phyloP scores from a whole-genome alignment of 2,797 vertebrate species.

The Acomys russatus region DNA sequence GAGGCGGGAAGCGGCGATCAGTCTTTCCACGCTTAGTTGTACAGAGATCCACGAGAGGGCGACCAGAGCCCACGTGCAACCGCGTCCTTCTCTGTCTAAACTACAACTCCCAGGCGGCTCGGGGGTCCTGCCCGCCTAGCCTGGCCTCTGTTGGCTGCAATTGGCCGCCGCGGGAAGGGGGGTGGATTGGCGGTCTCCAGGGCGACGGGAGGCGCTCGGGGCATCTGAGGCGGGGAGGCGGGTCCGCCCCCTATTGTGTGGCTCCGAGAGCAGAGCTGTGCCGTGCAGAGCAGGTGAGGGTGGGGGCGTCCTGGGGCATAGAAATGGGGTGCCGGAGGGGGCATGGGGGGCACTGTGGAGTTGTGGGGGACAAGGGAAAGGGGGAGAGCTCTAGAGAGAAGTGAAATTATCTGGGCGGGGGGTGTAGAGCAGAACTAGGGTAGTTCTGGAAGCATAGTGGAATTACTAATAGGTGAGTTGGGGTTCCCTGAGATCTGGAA shows the following conservation, averaged over 20 bases:
- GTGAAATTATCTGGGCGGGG: constrained; percentile 44
- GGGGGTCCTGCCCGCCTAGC: constrained; percentile 65
- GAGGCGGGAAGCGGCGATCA: not conserved
- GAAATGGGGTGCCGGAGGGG: constrained; percentile 25
- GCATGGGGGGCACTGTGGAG: not conserved
- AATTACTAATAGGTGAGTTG: constrained; percentile 23
- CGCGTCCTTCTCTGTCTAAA: constrained; percentile 29
- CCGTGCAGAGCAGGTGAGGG: constrained; percentile 79
- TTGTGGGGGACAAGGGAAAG: not conserved
- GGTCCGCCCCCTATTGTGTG: constrained; percentile 85
- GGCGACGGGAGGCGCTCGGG: constrained; percentile 84
- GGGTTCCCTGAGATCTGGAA: not conserved
- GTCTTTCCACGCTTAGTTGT: not conserved
- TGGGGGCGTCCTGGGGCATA: constrained; percentile 41
- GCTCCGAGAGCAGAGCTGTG: constrained; percentile 66
- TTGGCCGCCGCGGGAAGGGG: constrained; percentile 65
- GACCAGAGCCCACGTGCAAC: constrained; percentile 74
- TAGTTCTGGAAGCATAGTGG: constrained; percentile 67
- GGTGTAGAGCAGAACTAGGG: constrained; percentile 35
- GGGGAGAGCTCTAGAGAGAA: constrained; percentile 16
- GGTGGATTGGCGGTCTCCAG: constrained; percentile 82
- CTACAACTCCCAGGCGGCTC: constrained; percentile 80
- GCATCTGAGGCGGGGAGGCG: constrained; percentile 75
- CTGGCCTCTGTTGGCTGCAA: constrained; percentile 1
- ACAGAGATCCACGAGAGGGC: constrained; percentile 79